Evolutionary conservation across 2,888 invertebrate genomes (phyloP), one percentile per base, ranked within the genome.

Genomic region (Cordilura impudica): DNA sequence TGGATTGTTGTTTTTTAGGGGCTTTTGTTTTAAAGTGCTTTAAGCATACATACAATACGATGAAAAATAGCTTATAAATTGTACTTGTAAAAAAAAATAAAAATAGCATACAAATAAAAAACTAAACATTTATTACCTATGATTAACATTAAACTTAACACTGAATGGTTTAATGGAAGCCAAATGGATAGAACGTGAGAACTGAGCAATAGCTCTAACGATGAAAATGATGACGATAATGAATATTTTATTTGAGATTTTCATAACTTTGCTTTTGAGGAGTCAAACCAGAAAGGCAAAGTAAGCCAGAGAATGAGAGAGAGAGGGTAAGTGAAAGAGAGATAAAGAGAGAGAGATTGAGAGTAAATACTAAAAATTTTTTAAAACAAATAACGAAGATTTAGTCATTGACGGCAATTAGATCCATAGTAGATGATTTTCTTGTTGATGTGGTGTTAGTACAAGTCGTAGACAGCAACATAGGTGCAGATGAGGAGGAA

Each of bases 371-470:
- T n/a, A 35, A 47, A 21, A 60, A 53, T 3, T 53, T 39, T 35
- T 26, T 47, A 35, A 63, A 60, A 21, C 18, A 49, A 58, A 49
- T 43, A 54, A 51, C 7, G 29, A 21, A 23, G 19, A 29, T 47
- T 79, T 75, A 86, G 79, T 84, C 87, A 76, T 83, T 87, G 19
- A 87, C 87, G 45, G 87, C 86, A 21, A 87, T 88, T 70, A 87
- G 81, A 75, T 88, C 87, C 18, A 87, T 81, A 39, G 83, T 60
- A 8, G 81, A 56, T 4, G 81, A 61, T 49, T 78, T 71, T 56
- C 72, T 58, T 8, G 67, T 26, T 3, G 70, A 4, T 29, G 71
- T 19, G n/a, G 73, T 12, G 12, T 35, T 16, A 3, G 81, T 74
- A 21, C 81, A 66, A n/a, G 35, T 16, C 23, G 79, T 54, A 47